Conservation (phyloP, 1,140 invertebrate species). For the Augochlora pura region DNA sequence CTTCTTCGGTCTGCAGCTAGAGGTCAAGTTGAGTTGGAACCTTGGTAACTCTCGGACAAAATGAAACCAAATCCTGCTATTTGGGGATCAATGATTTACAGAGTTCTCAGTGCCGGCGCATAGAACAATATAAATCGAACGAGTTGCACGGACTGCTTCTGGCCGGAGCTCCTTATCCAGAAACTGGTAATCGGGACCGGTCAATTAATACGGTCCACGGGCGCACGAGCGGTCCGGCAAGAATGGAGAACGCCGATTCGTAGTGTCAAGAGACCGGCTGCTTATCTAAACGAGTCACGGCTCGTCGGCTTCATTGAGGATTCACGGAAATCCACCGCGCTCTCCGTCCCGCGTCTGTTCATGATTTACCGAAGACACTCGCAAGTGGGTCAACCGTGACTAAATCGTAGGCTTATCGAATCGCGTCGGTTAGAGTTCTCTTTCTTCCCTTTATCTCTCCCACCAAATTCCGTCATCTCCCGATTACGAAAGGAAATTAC, state of each 20-base stretch:
- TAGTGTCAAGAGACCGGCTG: conserved; percentile 49
- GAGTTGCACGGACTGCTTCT: no score
- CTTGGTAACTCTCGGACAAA: no score
- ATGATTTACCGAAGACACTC: conserved; percentile 56
- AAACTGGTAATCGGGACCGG: conserved; percentile 3
- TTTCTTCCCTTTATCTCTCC: background rate
- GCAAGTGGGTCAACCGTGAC: conserved; percentile 61
- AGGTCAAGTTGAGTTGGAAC: no score
- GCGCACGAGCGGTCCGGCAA: conserved; percentile 14
- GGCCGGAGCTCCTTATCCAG: background rate
- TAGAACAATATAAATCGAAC: no score
- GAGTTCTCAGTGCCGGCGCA: no score
- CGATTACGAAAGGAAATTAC: conserved; percentile 11
- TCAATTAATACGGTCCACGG: conserved; percentile 50
- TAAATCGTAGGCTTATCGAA: conserved; percentile 45
- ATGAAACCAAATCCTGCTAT: no score
- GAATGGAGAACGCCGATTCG: conserved; percentile 38
- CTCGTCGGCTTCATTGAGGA: conserved; percentile 56
- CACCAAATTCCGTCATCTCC: background rate
- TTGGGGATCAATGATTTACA: no score
- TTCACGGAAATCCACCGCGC: conserved; percentile 59
- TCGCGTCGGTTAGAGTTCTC: background rate
- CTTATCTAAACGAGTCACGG: conserved; percentile 59
- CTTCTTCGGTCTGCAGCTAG: no score
- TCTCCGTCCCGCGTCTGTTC: conserved; percentile 15